phyloP scores from a whole-genome alignment of 2,888 invertebrate genomes.

The Caenorhabditis sulstoni region DNA sequence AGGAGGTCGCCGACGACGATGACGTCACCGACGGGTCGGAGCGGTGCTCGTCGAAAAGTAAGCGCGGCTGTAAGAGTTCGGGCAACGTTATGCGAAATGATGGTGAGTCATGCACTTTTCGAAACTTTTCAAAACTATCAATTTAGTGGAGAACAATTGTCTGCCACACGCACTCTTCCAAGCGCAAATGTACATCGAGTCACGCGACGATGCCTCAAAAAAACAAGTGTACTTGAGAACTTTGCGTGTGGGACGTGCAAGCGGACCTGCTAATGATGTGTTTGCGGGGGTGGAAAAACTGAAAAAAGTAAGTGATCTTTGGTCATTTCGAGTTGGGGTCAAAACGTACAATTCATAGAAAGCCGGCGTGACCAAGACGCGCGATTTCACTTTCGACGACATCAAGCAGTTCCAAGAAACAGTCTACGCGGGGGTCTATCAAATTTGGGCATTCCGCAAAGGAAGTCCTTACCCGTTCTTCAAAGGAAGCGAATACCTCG shows the following conservation, averaged over 20 bases:
- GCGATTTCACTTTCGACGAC: not conserved
- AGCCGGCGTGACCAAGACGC: constrained; percentile 1
- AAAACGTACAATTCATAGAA: not conserved
- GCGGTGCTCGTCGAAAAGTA: too few relatives aligned
- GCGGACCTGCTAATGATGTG: not conserved
- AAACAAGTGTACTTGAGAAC: not conserved
- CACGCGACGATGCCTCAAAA: not conserved
- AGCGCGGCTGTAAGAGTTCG: too few relatives aligned
- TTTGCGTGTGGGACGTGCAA: not conserved
- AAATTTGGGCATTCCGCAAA: not conserved
- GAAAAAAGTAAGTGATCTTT: not conserved
- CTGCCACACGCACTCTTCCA: not conserved
- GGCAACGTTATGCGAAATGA: too few relatives aligned
- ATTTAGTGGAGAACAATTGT: not conserved
- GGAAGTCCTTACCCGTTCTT: not conserved
- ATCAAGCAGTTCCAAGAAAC: constrained; percentile 6
- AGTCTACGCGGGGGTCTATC: not conserved
- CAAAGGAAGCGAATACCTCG: not conserved
- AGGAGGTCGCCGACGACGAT: too few relatives aligned
- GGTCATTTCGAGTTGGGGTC: not conserved
- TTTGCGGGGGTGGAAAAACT: not conserved
- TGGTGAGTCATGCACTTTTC: too few relatives aligned
- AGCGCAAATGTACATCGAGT: not conserved
- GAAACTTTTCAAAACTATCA: too few relatives aligned
- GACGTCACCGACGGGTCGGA: too few relatives aligned